Conservation (phyloP, 2,888 invertebrate species). For the Escarpia spicata region DNA sequence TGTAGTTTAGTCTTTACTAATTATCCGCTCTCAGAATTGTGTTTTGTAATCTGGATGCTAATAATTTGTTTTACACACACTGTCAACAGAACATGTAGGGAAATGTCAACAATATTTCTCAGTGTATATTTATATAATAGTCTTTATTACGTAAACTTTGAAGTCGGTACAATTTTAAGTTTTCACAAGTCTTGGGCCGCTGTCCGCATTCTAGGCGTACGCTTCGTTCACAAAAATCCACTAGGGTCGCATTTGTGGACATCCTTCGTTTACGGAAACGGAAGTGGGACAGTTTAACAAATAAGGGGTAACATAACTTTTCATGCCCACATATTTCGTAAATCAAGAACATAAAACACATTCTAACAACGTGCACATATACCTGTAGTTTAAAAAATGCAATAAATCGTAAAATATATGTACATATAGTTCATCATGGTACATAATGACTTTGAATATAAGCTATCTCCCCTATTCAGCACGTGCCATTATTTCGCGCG, state of each 20-base stretch:
- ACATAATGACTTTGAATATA: not conserved
- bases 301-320: not conserved
- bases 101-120: too few species aligned
- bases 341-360: not conserved
- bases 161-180: too few species aligned
- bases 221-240: not conserved
- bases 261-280: not conserved
- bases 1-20: too few species aligned
- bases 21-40: too few species aligned
- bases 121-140: too few species aligned
- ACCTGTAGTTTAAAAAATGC: not conserved
- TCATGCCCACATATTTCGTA: not conserved
- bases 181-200: too few species aligned
- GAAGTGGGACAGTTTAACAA: not conserved
- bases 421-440: not conserved
- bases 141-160: too few species aligned
- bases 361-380: not conserved
- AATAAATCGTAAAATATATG: not conserved
- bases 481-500: conserved; percentile 1
- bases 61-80: too few species aligned
- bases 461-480: not conserved
- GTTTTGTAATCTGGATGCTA: too few species aligned
- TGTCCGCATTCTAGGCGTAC: not conserved
- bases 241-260: not conserved
- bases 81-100: too few species aligned